Conservation (phyloP, 1,140 invertebrate genomes). For the Phortica variegata region DNA sequence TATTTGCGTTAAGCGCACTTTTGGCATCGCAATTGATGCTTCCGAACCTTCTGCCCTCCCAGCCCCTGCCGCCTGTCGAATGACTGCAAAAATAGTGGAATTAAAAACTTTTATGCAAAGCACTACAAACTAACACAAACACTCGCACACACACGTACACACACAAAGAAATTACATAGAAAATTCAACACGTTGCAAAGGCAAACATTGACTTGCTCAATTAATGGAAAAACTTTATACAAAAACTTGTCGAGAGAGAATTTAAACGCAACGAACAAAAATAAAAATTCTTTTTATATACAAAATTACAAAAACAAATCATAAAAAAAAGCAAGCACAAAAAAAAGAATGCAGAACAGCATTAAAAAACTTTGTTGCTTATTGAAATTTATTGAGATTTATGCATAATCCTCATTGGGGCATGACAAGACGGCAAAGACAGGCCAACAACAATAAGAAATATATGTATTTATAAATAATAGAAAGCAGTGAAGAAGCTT, state of each 20-base stretch:
- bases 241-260: not conserved
- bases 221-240: too few relatives aligned
- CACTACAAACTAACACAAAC: not conserved
- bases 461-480: too few relatives aligned
- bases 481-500: too few relatives aligned
- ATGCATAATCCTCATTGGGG: slow-evolving; percentile 38
- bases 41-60: too few relatives aligned
- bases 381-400: slow-evolving; percentile 55
- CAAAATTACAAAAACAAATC: too few relatives aligned
- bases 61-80: too few relatives aligned
- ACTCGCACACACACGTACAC: too few relatives aligned
- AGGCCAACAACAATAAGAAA: too few relatives aligned
- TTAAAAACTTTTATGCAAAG: slow-evolving; percentile 36
- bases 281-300: too few relatives aligned
- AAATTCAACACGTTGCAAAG: not conserved
- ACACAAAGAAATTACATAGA: not conserved
- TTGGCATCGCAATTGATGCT: too few relatives aligned
- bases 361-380: slow-evolving; percentile 31
- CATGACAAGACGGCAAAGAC: slow-evolving; percentile 23
- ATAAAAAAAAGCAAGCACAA: not conserved
- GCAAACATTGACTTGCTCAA: not conserved
- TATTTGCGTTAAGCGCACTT: too few relatives aligned
- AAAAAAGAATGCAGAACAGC: not conserved
- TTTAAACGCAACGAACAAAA: slow-evolving; percentile 22
- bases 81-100: slow-evolving; percentile 23